These are phyloP conservation scores for Drosophila busckii DNA, from an alignment of 1,140 invertebrate species.

Conservation along the genomic window DNA sequence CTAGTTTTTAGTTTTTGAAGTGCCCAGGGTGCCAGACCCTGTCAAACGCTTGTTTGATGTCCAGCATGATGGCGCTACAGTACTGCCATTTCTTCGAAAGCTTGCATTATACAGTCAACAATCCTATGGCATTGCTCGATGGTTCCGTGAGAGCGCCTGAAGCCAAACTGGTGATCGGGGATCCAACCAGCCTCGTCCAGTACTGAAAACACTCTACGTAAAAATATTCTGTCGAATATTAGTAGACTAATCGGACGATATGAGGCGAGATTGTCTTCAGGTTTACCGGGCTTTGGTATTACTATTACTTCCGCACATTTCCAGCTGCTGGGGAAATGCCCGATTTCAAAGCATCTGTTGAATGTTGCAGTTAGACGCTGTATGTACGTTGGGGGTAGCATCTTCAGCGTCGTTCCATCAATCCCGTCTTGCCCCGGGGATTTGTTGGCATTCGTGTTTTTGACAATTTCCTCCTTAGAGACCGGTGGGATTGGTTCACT, in stretches of 20 bases:
- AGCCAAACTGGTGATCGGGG: conserved; percentile 11
- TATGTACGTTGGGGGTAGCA: background rate
- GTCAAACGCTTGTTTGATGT: conserved; percentile 10
- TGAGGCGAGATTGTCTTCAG: conserved; percentile 2
- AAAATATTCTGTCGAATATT: conserved; percentile 6
- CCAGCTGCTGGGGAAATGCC: conserved; percentile 4
- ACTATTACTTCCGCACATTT: conserved; percentile 12
- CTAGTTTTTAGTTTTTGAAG: background rate
- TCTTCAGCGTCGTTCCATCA: too few species aligned
- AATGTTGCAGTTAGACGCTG: background rate
- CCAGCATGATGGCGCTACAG: background rate
- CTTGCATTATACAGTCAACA: background rate
- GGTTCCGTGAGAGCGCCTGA: background rate
- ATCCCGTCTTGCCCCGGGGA: too few species aligned
- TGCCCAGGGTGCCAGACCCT: conserved; percentile 1
- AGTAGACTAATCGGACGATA: conserved; percentile 2
- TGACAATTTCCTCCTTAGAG: too few species aligned
- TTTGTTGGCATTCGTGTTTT: too few species aligned
- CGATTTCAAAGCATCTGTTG: conserved; percentile 8
- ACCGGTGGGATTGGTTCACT: too few species aligned
- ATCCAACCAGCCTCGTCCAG: conserved; percentile 10
- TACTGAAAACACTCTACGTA: background rate
- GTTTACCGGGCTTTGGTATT: conserved; percentile 7
- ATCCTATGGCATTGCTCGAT: conserved; percentile 2
- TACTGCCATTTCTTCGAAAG: conserved; percentile 1